Percentiles rank a stretch among this genome's conserved stretches.
Conservation (phyloP, 2,797 vertebrate genomes). For the Phataginus tetradactyla region DNA sequence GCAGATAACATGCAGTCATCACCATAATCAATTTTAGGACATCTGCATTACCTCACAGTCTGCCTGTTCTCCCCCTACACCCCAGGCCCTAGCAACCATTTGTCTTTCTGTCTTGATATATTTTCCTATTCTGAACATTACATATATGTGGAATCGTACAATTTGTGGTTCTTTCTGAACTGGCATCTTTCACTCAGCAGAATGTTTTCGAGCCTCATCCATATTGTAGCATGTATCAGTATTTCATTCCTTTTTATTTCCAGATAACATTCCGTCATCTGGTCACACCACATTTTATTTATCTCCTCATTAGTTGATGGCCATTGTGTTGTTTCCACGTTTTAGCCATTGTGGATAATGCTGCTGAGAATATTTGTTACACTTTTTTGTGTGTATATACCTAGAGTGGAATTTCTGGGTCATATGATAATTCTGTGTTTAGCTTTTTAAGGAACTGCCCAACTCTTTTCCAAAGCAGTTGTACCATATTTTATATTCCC, state of each 20-base stretch:
- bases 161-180: neutral
- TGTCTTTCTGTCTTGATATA: neutral
- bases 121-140: neutral
- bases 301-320: neutral
- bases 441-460: neutral
- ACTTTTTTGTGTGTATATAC: neutral
- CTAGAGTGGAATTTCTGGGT: neutral
- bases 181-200: neutral
- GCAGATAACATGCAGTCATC: neutral
- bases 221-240: neutral
- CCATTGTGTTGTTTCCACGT: neutral
- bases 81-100: neutral
- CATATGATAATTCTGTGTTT: neutral
- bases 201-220: neutral
- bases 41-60: neutral
- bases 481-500: neutral
- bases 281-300: neutral
- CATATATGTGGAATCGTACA: neutral
- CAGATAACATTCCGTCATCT: neutral
- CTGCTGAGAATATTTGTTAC: neutral
- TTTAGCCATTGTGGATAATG: neutral
- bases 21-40: constrained; percentile 3
- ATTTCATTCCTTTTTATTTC: neutral
- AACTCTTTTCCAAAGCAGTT: neutral
- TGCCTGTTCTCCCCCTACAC: neutral